Base-by-base conservation (phyloP, 2,113 vertebrate genomes). In the Hippopotamus amphibius region DNA sequence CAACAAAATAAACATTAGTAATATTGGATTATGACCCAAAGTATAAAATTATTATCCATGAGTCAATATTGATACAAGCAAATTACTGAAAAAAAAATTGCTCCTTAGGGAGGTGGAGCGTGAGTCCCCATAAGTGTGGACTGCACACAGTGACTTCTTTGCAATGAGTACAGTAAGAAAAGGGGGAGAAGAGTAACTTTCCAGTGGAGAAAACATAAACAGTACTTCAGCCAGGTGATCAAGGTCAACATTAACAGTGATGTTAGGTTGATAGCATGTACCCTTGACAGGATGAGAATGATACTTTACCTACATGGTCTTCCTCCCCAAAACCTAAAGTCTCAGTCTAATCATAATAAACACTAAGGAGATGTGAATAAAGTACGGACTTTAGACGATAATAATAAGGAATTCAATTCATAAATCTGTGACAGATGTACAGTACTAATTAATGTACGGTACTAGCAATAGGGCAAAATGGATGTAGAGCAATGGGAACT, bases 31-130 rank as follows among this genome's bases (percentile, higher is more conserved):
- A 53, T 53, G 68, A 86, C 22, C 57, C 61, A 57, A 85, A 81
- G 19, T 81, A 53, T 59, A 77, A 91, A 95, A 79, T 71, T 88
- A 93, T 65, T 88, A 90, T 9, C 46, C 15, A 65, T 71, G 12
- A 95, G 33, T 85, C 7, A 84, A 66, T 77, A 65, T 4, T 46
- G 7, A 76, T 65, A 74, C n/a, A 82, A 63, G 72, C 59, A 88
- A 96, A 48, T 43, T 57, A 69, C 3, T 50, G 4, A 90, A 63
- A 26, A 33, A 21, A 87, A 96, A 68, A 69, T 15, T 50, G 4
- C 37, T 37, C 22, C 24, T 76, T 15, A 43, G 16, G 6, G 13
- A 83, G 6, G 61, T 50, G 10, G 22, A 86, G 5, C 43, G 9
- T 66, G 83, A 48, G 28, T 53, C 41, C 12, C 26, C 1, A 1